These are phyloP conservation scores for Babyrousa celebensis DNA, from an alignment of 2,797 vertebrate genomes.

Conservation along the genomic window DNA sequence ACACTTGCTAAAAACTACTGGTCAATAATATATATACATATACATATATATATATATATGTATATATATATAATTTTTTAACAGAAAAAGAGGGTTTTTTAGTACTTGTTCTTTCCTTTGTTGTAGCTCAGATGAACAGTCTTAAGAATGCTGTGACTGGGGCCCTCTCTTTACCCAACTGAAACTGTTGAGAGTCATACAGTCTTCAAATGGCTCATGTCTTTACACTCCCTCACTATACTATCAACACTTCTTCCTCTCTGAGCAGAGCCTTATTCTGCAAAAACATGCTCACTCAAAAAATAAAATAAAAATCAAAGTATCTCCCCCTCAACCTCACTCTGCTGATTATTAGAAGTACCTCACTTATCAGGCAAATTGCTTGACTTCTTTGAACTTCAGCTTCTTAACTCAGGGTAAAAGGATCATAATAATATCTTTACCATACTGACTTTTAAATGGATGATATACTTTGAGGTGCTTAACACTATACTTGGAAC, in stretches of 20 bases:
- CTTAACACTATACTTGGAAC: not conserved
- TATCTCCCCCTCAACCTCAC: not conserved
- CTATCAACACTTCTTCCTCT: not conserved
- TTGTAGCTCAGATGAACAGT: not conserved
- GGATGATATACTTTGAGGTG: not conserved
- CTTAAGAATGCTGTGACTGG: not conserved
- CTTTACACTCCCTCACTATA: not conserved
- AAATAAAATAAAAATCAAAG: not conserved
- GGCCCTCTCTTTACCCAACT: not conserved
- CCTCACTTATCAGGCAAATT: not conserved
- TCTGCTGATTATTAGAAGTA: not conserved
- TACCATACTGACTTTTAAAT: conserved; percentile 13
- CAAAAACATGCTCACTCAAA: not conserved
- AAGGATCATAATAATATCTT: not conserved
- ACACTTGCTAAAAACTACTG: not conserved
- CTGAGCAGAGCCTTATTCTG: not conserved
- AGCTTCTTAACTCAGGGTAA: not conserved
- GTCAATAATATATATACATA: not conserved
- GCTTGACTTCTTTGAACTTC: not conserved
- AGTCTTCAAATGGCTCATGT: too few relatives aligned
- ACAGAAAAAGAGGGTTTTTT: not conserved
- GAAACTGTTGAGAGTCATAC: not conserved
- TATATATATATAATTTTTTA: not conserved
- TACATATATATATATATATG: too few relatives aligned
- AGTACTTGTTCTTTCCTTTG: not conserved